A percentile compares a stretch with the other conserved stretches of the same genome.
These are phyloP conservation scores for Hucho hucho DNA, from an alignment of 2,113 vertebrate genomes.

Conservation along the genomic window DNA sequence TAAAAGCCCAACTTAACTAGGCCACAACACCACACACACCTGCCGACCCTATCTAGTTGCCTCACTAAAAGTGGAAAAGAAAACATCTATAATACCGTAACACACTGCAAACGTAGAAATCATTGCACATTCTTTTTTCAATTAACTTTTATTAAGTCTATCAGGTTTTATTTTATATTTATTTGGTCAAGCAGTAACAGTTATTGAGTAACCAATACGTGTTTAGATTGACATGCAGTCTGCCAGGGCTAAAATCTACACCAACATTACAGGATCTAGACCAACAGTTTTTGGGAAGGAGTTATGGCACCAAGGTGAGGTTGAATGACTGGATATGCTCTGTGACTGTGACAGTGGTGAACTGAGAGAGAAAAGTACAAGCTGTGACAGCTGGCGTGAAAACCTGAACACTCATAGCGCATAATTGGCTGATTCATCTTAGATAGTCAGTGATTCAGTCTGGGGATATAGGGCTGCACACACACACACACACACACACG, in stretches of 20 bases:
- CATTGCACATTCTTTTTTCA: not conserved
- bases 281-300: not conserved
- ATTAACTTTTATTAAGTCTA: not conserved
- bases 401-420: conserved; percentile 20
- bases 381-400: conserved; percentile 33
- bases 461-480: not conserved
- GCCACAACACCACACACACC: too few relatives aligned
- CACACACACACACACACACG: too few relatives aligned
- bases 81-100: not conserved
- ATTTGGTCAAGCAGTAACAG: not conserved
- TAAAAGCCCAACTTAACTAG: too few relatives aligned
- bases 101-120: not conserved
- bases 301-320: not conserved
- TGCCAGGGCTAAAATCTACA: not conserved
- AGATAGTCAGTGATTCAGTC: conserved; percentile 24
- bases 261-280: not conserved
- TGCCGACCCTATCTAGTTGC: not conserved
- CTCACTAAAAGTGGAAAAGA: not conserved
- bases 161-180: not conserved
- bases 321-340: not conserved
- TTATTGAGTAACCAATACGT: not conserved
- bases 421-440: conserved; percentile 46
- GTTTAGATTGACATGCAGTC: too few relatives aligned
- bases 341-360: not conserved
- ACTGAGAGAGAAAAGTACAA: conserved; percentile 14